phyloP scores from a whole-genome alignment of 2,888 invertebrate genomes.

The Cataglyphis livida region DNA sequence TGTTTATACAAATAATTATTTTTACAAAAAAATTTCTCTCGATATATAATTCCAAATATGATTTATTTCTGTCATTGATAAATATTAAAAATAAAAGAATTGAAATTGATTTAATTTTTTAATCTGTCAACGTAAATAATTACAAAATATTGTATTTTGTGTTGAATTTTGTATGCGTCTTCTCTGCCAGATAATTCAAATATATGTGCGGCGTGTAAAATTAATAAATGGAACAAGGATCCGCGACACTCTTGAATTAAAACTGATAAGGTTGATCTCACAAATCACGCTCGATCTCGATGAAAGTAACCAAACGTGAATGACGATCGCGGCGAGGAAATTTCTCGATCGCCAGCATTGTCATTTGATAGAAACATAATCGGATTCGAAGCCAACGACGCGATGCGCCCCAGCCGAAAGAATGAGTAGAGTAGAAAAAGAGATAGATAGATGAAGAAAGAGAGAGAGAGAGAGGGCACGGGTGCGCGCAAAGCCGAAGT shows the following conservation, averaged over 20 bases:
- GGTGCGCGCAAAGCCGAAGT: conserved; percentile 58
- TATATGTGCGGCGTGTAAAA: not conserved
- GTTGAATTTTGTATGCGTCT: not conserved
- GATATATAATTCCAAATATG: not conserved
- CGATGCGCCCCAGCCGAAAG: not conserved
- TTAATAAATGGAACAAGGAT: not conserved
- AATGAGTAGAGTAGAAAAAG: not conserved
- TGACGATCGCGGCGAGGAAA: not conserved
- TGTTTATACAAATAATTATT: not conserved
- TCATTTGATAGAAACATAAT: conserved; percentile 39
- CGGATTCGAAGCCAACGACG: conserved; percentile 27
- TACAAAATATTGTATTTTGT: not conserved
- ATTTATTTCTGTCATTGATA: not conserved
- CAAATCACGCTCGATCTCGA: conserved; percentile 1
- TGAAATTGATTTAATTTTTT: not conserved
- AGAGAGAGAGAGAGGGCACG: conserved; percentile 53
- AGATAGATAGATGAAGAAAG: not conserved
- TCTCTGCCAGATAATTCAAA: not conserved
- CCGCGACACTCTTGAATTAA: not conserved
- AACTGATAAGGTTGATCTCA: not conserved
- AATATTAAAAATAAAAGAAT: not conserved
- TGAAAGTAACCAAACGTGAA: not conserved
- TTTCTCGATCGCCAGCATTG: not conserved
- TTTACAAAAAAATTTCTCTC: not conserved
- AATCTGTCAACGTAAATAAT: not conserved